phyloP scores from a whole-genome alignment of 2,888 invertebrate species.

The Euzophera pinguis region DNA sequence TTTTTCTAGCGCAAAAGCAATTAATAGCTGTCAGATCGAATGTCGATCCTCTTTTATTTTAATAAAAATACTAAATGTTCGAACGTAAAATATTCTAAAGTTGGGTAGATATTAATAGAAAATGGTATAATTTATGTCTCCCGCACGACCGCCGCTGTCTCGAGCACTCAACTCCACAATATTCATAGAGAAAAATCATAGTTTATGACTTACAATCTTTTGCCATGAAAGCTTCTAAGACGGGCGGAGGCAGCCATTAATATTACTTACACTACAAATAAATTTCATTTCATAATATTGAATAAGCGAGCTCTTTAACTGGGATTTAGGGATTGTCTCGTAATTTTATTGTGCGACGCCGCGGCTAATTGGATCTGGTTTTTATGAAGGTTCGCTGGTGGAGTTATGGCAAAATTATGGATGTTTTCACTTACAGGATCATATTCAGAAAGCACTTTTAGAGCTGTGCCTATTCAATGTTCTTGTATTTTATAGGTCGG shows the following conservation, averaged over 20 bases:
- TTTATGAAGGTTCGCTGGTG: neutral
- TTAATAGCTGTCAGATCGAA: neutral
- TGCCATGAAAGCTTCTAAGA: conserved; percentile 59
- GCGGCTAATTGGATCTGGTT: conserved; percentile 3
- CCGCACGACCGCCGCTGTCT: conserved; percentile 38
- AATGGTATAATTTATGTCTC: conserved; percentile 37
- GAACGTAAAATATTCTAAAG: neutral
- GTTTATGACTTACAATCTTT: conserved; percentile 67
- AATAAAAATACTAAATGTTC: neutral
- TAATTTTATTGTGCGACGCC: conserved; percentile 8
- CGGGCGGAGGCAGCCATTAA: conserved; percentile 48
- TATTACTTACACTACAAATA: conserved; percentile 63
- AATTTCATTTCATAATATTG: conserved; percentile 53
- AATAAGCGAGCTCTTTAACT: conserved; percentile 32
- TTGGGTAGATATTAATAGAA: conserved; percentile 7
- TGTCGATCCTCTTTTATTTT: neutral
- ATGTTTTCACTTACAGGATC: neutral
- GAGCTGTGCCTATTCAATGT: neutral
- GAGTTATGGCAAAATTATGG: conserved; percentile 1
- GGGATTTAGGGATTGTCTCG: conserved; percentile 3
- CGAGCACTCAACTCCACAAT: conserved; percentile 56
- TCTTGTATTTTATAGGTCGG: too few relatives aligned
- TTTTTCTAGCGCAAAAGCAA: neutral
- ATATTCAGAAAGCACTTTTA: neutral
- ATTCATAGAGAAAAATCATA: conserved; percentile 71